These are phyloP conservation scores for Maniola hyperantus DNA, from an alignment of 2,888 invertebrate species.

Conservation along the genomic window DNA sequence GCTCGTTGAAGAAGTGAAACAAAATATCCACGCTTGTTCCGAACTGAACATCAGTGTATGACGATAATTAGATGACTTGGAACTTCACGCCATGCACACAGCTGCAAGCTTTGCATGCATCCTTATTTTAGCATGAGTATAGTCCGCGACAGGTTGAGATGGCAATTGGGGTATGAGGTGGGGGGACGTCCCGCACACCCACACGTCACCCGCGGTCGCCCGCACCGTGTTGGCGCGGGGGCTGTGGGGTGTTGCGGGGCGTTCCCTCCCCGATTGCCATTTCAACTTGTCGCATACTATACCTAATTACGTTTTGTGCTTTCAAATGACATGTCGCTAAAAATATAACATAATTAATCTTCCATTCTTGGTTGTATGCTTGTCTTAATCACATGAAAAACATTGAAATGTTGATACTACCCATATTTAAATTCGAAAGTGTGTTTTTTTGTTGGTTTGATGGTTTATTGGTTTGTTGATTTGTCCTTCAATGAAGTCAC, in stretches of 20 bases:
- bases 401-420: not conserved
- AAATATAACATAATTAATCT: conserved; percentile 3
- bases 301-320: not conserved
- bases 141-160: too few species aligned
- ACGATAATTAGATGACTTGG: conserved; percentile 52
- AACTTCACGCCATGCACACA: conserved; percentile 44
- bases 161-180: too few species aligned
- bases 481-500: too few species aligned
- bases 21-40: conserved; percentile 36
- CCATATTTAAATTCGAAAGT: too few species aligned
- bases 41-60: conserved; percentile 46
- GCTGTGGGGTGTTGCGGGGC: too few species aligned
- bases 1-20: conserved; percentile 14
- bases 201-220: too few species aligned
- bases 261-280: too few species aligned
- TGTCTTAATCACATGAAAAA: not conserved
- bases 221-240: too few species aligned
- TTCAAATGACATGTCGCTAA: conserved; percentile 2
- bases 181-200: too few species aligned
- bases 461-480: too few species aligned
- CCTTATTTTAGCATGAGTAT: conserved; percentile 25
- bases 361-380: not conserved
- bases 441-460: too few species aligned
- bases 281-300: too few species aligned
- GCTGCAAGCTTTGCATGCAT: conserved; percentile 50